Evolutionary conservation across 2,113 vertebrate species (phyloP).

Genomic region (Equus quagga): DNA sequence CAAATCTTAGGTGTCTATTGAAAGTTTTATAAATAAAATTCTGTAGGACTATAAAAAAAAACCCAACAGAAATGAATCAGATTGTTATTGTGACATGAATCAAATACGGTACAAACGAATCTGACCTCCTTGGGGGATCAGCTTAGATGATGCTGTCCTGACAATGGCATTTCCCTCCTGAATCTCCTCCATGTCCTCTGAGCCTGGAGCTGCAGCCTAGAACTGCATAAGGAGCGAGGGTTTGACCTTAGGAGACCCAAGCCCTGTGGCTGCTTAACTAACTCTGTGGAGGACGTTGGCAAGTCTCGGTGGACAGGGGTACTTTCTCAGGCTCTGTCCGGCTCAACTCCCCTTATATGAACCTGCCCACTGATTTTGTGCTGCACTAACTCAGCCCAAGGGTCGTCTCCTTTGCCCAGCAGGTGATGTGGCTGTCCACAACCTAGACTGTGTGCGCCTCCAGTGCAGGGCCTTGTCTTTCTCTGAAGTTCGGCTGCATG

Average conservation of each 20-base stretch:
- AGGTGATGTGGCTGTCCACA: neutral
- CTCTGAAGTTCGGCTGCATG: neutral
- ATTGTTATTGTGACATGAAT: neutral
- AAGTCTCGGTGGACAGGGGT: neutral
- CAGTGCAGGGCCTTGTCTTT: neutral
- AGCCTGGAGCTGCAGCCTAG: neutral
- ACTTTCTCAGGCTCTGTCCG: neutral
- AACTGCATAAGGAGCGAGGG: neutral
- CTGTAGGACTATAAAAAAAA: neutral
- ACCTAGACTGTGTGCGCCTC: fast-evolving
- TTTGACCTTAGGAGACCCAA: fast-evolving
- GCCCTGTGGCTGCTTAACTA: neutral
- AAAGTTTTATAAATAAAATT: neutral
- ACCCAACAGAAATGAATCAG: neutral
- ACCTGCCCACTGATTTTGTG: neutral
- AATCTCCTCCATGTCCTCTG: neutral
- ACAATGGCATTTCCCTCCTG: neutral
- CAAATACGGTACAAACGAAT: neutral
- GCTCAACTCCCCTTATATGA: neutral
- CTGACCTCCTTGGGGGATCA: neutral
- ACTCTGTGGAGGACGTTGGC: no score
- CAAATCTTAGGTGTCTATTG: neutral
- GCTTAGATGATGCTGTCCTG: neutral
- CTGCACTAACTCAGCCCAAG: neutral
- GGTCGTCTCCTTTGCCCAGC: neutral